Conservation (phyloP, 2,888 invertebrate genomes). For the Leptinotarsa tumamoca region DNA sequence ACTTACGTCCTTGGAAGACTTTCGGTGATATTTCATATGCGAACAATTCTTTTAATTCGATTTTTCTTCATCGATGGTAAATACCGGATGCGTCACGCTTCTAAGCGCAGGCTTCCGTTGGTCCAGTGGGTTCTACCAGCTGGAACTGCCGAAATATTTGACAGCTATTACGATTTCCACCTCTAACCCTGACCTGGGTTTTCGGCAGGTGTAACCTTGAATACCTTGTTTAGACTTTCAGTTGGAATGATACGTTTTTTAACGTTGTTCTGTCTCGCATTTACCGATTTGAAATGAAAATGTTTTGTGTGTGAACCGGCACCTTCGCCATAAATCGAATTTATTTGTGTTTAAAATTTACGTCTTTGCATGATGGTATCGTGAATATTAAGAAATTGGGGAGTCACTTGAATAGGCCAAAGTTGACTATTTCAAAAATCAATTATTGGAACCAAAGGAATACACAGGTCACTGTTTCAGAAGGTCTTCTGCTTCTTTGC, state of each 20-base stretch:
- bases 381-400: too few species aligned
- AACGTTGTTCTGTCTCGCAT: background rate
- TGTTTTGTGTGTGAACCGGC: too few species aligned
- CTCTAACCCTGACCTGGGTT: background rate
- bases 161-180: background rate
- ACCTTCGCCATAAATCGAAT: too few species aligned
- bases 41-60: background rate
- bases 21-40: background rate
- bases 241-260: background rate
- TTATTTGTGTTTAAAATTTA: too few species aligned
- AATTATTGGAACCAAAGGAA: too few species aligned
- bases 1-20: background rate
- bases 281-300: too few species aligned
- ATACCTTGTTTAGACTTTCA: background rate
- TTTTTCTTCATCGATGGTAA: conserved; percentile 9
- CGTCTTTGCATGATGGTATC: too few species aligned
- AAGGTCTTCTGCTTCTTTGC: too few species aligned
- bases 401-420: too few species aligned
- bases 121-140: background rate
- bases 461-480: too few species aligned
- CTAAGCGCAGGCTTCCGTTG: conserved; percentile 10
- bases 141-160: background rate
- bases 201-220: background rate
- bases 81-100: conserved; percentile 23
- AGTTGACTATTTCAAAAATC: too few species aligned